Percentiles rank a stretch among this genome's conserved stretches.
phyloP scores from a whole-genome alignment of 2,888 invertebrate species.

The Muscina levida region DNA sequence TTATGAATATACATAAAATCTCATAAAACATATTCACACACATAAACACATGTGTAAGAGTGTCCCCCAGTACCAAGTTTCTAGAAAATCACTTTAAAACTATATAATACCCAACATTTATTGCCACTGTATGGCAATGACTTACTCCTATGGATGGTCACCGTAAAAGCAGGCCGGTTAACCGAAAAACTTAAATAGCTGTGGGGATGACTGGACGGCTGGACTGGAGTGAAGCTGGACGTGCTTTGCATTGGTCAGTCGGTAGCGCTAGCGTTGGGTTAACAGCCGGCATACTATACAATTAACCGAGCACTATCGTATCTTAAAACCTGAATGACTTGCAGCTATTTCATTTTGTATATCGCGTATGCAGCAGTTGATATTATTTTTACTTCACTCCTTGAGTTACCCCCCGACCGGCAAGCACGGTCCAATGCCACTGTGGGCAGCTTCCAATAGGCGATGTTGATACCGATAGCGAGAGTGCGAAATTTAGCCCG shows the following conservation, averaged over 20 bases:
- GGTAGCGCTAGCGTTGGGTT: constrained; percentile 48
- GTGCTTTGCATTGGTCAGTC: constrained; percentile 15
- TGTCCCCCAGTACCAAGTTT: neutral
- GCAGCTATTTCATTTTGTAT: constrained; percentile 59
- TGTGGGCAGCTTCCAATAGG: constrained; percentile 13
- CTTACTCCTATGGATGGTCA: constrained; percentile 46
- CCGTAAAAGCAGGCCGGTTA: neutral
- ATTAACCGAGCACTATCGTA: constrained; percentile 64
- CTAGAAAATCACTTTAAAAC: constrained; percentile 25
- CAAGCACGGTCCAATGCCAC: too few relatives aligned
- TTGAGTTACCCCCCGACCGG: too few relatives aligned
- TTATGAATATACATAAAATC: constrained; percentile 25
- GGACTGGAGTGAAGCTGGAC: neutral
- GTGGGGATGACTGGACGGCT: neutral
- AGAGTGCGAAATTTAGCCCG: constrained; percentile 70
- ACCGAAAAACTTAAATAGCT: neutral
- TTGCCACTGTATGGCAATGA: constrained; percentile 55
- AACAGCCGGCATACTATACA: constrained; percentile 50
- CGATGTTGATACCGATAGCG: constrained; percentile 59
- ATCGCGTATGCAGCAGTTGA: neutral
- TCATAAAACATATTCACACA: constrained; percentile 19
- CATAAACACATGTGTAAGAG: constrained; percentile 14
- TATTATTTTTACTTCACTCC: constrained; percentile 11
- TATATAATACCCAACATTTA: constrained; percentile 43
- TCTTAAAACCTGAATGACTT: constrained; percentile 64